phyloP scores from a whole-genome alignment of 2,888 invertebrate species.

The Ceratothoa steindachneri region DNA sequence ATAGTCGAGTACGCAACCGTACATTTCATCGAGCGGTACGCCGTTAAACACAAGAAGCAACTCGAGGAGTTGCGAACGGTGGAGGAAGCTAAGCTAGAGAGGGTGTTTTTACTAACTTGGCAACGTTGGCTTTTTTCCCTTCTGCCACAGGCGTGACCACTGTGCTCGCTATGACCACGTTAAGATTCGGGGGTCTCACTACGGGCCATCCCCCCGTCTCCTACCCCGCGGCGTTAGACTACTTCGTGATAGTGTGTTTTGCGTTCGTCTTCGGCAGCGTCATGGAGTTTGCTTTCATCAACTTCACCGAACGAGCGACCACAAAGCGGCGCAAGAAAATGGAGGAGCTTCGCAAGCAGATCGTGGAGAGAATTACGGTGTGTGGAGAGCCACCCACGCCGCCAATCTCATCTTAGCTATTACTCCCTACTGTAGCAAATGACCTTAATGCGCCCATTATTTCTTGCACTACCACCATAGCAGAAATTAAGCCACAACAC shows the following conservation, averaged over 20 bases:
- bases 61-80: constrained; percentile 22
- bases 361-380: constrained; percentile 38
- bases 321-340: constrained; percentile 39
- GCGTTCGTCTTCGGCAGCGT: constrained; percentile 63
- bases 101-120: constrained; percentile 6
- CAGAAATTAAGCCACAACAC: too few species aligned
- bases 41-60: constrained; percentile 14
- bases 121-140: constrained; percentile 22
- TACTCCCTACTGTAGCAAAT: too few species aligned
- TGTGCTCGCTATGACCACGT: constrained; percentile 63
- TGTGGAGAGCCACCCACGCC: too few species aligned
- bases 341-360: constrained; percentile 41
- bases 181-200: constrained; percentile 62
- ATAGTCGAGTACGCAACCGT: constrained; percentile 63
- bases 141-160: constrained; percentile 59
- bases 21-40: constrained; percentile 54
- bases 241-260: constrained; percentile 62
- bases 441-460: too few species aligned
- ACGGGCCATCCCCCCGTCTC: constrained; percentile 61
- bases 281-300: constrained; percentile 62
- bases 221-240: constrained; percentile 63
- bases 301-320: constrained; percentile 53
- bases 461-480: too few species aligned
- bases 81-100: constrained; percentile 17
- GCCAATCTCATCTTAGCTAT: too few species aligned